Base-by-base conservation (phyloP, 2,797 vertebrate genomes). In the Sciaenops ocellatus region DNA sequence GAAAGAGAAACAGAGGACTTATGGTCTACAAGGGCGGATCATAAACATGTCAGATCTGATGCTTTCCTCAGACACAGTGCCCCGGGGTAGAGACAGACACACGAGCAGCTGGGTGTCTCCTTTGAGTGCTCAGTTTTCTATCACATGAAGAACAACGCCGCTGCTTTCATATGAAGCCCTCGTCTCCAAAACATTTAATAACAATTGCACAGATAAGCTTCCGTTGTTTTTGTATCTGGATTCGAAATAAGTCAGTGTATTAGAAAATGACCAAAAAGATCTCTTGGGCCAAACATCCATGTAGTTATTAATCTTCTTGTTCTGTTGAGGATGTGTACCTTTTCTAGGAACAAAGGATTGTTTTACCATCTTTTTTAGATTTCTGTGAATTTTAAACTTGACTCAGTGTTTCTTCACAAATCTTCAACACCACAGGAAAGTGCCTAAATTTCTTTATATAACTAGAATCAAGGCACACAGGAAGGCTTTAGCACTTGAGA, bases 1-100 rank as follows among this genome's bases (percentile, higher is more conserved):
- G 46, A 78, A 80, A 50, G 71, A 78, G 60, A 72, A 77, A 22
- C 55, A 2, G 54, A 77, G 3, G 30, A 24, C 42, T 78, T 69
- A 30, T 68, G 56, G 51, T 65, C 74, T 52, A 67, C 74, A 70
- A 48, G 79, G 52, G 72, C 30, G 5, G 12, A 66, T 73, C 67
- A 73, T 88, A 85, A 84, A 83, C 64, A 57, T 75, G 81, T 85
- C 82, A 72, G 20, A 59, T 79, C 30, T 52, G 69, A 79, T 63
- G 30, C 66, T 72, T 73, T 76, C 42, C 69, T 76, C 71, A 83
- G 69, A 87, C 54, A 26, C 64, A 11, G n/a, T 4, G 64, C 81
- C 77, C 30, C 38, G 12, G 67, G 82, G 59, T 34, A 55, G 50
- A 61, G 60, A 69, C 70, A 67, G 48, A 75, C 52, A 66, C 69